phyloP scores from a whole-genome alignment of 2,888 invertebrate genomes.

The Allygus modestus region DNA sequence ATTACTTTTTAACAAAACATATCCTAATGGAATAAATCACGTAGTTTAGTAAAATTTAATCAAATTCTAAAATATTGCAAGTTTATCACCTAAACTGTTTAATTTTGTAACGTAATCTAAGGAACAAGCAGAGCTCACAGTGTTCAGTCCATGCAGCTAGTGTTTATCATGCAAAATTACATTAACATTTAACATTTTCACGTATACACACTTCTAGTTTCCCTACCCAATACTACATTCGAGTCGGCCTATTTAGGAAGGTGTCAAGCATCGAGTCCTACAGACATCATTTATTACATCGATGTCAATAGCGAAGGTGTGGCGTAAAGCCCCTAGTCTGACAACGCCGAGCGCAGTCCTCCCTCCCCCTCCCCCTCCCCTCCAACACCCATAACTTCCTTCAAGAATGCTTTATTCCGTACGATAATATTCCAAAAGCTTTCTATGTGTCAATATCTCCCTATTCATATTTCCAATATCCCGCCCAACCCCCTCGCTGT shows the following conservation, averaged over 20 bases:
- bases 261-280: slow-evolving; percentile 10
- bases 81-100: too few relatives aligned
- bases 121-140: too few relatives aligned
- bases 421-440: slow-evolving; percentile 62
- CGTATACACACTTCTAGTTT: not conserved
- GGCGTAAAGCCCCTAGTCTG: slow-evolving; percentile 2
- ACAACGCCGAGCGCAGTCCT: slow-evolving; percentile 21
- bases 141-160: too few relatives aligned
- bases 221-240: not conserved
- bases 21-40: too few relatives aligned
- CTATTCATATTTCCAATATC: slow-evolving; percentile 63
- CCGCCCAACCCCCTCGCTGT: slow-evolving; percentile 2
- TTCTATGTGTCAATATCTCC: slow-evolving; percentile 62
- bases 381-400: slow-evolving; percentile 11
- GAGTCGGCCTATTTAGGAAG: not conserved
- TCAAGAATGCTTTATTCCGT: slow-evolving; percentile 47
- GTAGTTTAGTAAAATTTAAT: too few relatives aligned
- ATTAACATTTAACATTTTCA: too few relatives aligned
- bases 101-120: too few relatives aligned
- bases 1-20: too few relatives aligned
- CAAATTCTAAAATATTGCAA: too few relatives aligned
- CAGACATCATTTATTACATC: slow-evolving; percentile 43
- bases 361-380: not conserved
- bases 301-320: slow-evolving; percentile 20
- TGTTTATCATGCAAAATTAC: too few relatives aligned